Evolutionary conservation across 2,888 invertebrate genomes (phyloP).

Genomic region (Matsumyia berberina): DNA sequence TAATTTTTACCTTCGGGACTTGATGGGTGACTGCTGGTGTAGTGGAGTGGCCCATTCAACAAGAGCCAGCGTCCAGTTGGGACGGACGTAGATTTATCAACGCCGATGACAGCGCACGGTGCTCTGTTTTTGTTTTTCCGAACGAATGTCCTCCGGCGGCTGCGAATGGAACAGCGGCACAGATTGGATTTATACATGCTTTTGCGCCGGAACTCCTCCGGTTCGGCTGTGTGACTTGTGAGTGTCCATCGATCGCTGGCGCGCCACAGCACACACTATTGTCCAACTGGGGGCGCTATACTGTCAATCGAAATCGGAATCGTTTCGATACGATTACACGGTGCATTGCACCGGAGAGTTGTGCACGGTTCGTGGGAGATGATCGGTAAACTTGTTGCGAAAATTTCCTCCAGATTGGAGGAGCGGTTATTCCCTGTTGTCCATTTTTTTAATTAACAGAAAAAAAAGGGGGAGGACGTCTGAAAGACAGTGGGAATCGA

Average conservation of each 20-base stretch:
- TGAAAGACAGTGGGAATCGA: constrained; percentile 37
- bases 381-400: constrained; percentile 67
- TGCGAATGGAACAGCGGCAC: constrained; percentile 15
- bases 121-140: constrained; percentile 28
- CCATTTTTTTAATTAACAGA: constrained; percentile 57
- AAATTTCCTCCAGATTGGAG: constrained; percentile 33
- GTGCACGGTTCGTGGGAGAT: constrained; percentile 68
- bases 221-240: constrained; percentile 11
- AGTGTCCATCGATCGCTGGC: constrained; percentile 23
- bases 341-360: constrained; percentile 60
- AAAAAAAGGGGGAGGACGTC: constrained; percentile 22
- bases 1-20: constrained; percentile 66
- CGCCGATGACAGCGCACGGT: constrained; percentile 62
- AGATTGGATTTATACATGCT: constrained; percentile 36
- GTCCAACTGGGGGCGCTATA: constrained; percentile 73
- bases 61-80: not conserved
- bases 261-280: constrained; percentile 48
- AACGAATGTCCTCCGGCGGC: constrained; percentile 52
- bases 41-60: constrained; percentile 44
- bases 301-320: constrained; percentile 74
- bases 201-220: constrained; percentile 29
- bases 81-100: constrained; percentile 70
- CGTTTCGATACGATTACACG: constrained; percentile 69
- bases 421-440: not conserved
- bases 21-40: constrained; percentile 38